phyloP scores from a whole-genome alignment of 1,140 invertebrate species.

The Panagrolaimus sp. region DNA sequence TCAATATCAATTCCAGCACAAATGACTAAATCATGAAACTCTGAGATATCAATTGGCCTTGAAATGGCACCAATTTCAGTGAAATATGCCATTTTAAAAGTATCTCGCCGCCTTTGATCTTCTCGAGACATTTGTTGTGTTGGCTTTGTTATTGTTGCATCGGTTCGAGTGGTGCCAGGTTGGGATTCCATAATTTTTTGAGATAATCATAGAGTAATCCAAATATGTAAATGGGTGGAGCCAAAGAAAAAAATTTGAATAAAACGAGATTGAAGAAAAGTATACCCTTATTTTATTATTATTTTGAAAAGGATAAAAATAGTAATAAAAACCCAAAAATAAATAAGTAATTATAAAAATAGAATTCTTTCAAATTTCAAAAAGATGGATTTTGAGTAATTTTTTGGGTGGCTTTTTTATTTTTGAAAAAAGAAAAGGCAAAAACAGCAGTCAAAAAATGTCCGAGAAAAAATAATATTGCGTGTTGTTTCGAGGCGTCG shows the following conservation, averaged over 20 bases:
- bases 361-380: no score
- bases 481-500: no score
- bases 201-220: background rate
- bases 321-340: no score
- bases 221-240: background rate
- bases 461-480: no score
- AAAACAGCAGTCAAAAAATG: no score
- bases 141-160: background rate
- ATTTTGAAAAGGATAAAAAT: no score
- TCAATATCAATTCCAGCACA: constrained; percentile 8
- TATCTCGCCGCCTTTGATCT: background rate
- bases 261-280: background rate
- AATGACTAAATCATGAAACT: constrained; percentile 12
- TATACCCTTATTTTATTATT: no score
- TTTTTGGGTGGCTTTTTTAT: no score
- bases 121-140: constrained; percentile 9
- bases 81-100: constrained; percentile 11
- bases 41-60: background rate
- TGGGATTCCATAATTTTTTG: no score
- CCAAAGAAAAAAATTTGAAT: background rate
- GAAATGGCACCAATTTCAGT: constrained; percentile 11
- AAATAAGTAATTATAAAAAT: no score
- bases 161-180: background rate
- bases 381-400: no score
- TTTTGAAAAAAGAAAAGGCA: no score